Evolutionary conservation across 2,888 invertebrate species (phyloP), one percentile per base, ranked within the genome.

Genomic region (Tethea ocularis): DNA sequence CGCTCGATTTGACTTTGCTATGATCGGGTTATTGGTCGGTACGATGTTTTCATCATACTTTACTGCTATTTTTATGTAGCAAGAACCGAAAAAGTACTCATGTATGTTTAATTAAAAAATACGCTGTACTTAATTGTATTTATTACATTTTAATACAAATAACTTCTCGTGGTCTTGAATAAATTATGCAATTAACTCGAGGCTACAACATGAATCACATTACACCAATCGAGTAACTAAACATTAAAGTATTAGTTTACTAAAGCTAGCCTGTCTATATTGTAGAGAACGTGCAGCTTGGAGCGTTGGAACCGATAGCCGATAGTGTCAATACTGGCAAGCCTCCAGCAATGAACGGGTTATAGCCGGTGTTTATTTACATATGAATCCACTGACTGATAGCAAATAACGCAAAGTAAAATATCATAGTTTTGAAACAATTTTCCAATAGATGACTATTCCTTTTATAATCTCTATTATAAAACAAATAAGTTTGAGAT

Each of bases 291-390:
- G 68, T 64, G 65, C 68, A 68, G 62, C 53, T 61, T 26, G 61
- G 6, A 33, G 63, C 67, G 71, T 66, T 63, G 65, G 67, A 57
- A 57, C 56, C 69, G 74, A 72, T 76, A 73, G 68, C 77, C 77
- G 83, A 83, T 83, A 84, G 75, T 84, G 88, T 88, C 87, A 88
- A 88, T 87, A 86, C 83, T 86, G 87, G 88, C 87, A 77, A 67
- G 71, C 78, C 79, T 86, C 87, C 87, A 87, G 81, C 82, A 63
- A 75, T 70, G 66, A 62, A 74, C 61, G 64, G 64, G 68, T 68
- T 69, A 72, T 71, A 58, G 65, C 68, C 62, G 68, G 59, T 80
- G 83, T 84, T 83, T 83, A 83, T 84, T 83, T 83, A 80, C 83
- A 83, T 80, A 74, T 71, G 68, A 75, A 78, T 70, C 71, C 73